A percentile compares a stretch with the other conserved stretches of the same genome.
Conservation (phyloP, 2,888 invertebrate species). For the Philopedon plagiatum region DNA sequence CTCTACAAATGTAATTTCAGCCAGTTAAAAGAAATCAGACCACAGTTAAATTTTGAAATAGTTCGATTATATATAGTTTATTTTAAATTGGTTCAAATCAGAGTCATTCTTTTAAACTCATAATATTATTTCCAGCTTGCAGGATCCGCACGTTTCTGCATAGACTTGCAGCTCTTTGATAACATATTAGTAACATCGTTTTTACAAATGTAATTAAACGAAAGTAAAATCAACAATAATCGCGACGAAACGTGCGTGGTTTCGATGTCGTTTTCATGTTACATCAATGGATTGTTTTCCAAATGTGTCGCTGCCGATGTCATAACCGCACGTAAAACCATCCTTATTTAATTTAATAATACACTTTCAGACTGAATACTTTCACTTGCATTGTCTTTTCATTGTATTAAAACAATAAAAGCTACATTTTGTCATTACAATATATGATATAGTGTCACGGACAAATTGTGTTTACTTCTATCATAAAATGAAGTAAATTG, state of each 20-base stretch:
- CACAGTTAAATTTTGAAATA: too few species aligned
- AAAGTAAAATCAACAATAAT: slow-evolving; percentile 16
- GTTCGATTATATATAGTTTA: too few species aligned
- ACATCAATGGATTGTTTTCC: slow-evolving; percentile 19
- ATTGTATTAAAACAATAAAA: slow-evolving; percentile 25
- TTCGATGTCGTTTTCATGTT: slow-evolving; percentile 2
- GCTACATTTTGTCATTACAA: not conserved
- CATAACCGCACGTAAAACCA: slow-evolving; percentile 18
- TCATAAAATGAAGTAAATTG: too few species aligned
- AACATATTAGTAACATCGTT: not conserved
- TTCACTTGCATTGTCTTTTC: slow-evolving; percentile 36
- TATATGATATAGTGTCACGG: not conserved
- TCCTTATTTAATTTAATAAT: slow-evolving; percentile 30
- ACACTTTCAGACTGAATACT: slow-evolving; percentile 24
- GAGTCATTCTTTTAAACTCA: too few species aligned
- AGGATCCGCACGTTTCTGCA: too few species aligned
- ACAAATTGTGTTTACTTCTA: not conserved
- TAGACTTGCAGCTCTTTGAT: too few species aligned
- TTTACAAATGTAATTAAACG: not conserved
- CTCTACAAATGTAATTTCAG: too few species aligned
- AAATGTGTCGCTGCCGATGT: slow-evolving; percentile 25
- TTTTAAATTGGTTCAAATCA: too few species aligned
- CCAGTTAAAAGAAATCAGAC: too few species aligned
- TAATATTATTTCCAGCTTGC: too few species aligned
- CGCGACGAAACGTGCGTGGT: not conserved